These are phyloP conservation scores for Anableps anableps DNA, from an alignment of 2,797 vertebrate species.

Conservation along the genomic window DNA sequence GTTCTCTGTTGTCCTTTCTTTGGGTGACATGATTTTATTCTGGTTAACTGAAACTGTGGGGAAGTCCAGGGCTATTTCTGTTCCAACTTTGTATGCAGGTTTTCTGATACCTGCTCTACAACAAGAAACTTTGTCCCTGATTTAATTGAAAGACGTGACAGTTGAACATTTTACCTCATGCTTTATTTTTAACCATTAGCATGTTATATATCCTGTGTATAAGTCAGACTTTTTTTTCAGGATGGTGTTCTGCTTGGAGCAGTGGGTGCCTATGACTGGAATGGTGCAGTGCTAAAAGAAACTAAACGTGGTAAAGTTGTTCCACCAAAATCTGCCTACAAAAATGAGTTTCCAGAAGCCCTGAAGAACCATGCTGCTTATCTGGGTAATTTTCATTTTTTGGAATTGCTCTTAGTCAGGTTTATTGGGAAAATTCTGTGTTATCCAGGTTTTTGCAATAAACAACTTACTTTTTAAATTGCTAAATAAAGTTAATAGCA, in stretches of 20 bases:
- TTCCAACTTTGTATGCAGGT: too few species aligned
- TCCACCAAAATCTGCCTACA: constrained; percentile 88
- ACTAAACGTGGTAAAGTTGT: constrained; percentile 89
- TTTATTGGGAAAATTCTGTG: background rate
- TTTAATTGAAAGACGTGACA: too few species aligned
- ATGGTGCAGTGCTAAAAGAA: constrained; percentile 94
- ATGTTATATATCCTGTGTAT: background rate
- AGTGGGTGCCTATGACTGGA: constrained; percentile 96
- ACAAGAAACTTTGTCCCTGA: too few species aligned
- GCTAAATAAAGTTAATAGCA: background rate
- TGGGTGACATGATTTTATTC: background rate
- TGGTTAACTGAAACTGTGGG: background rate
- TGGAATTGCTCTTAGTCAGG: background rate
- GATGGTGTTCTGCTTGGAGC: constrained; percentile 94
- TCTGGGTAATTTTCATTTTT: constrained; percentile 81
- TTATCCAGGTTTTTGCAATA: background rate
- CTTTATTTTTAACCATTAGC: background rate
- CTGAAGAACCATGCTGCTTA: constrained; percentile 95
- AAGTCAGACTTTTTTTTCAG: constrained; percentile 65
- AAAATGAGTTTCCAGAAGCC: constrained; percentile 92
- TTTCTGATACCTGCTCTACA: background rate
- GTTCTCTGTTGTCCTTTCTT: too few species aligned
- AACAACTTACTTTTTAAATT: background rate
- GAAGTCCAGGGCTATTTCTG: too few species aligned
- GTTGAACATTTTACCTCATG: background rate